Evolutionary conservation across 2,113 vertebrate genomes (phyloP).

Genomic region (Taxidea taxus): DNA sequence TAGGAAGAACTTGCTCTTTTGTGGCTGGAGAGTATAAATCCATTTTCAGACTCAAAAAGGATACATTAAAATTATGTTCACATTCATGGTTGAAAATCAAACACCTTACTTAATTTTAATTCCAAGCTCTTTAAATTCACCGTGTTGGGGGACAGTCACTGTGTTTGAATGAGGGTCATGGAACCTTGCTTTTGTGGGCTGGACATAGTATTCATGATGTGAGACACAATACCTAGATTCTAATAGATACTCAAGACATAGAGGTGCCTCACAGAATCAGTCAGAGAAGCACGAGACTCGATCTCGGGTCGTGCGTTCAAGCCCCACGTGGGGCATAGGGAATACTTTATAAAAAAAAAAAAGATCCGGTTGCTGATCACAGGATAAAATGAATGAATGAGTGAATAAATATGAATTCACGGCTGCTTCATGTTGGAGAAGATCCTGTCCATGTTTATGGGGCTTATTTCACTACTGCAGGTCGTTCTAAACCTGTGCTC

Average conservation of each 20-base stretch:
- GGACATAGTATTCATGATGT: rapidly evolving
- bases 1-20: neutral
- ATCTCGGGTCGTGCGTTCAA: neutral
- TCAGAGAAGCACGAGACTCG: neutral
- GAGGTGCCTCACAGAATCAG: neutral
- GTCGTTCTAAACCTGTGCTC: neutral
- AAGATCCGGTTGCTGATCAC: neutral
- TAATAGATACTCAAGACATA: neutral
- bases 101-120: neutral
- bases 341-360: neutral
- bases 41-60: neutral
- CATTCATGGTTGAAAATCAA: neutral
- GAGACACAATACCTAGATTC: neutral
- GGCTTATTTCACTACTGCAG: rapidly evolving
- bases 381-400: neutral
- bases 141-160: neutral
- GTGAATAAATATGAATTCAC: neutral
- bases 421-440: neutral
- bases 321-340: neutral
- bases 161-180: neutral
- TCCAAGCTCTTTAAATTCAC: neutral
- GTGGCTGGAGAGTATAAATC: neutral
- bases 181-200: neutral
- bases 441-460: rapidly evolving
- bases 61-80: neutral